A percentile compares a stretch with the other conserved stretches of the same genome.
Evolutionary conservation across 37 sponge, comb jelly and placozoan genomes (phyloP).

Genomic region (Chondrilla cf. caribensis): DNA sequence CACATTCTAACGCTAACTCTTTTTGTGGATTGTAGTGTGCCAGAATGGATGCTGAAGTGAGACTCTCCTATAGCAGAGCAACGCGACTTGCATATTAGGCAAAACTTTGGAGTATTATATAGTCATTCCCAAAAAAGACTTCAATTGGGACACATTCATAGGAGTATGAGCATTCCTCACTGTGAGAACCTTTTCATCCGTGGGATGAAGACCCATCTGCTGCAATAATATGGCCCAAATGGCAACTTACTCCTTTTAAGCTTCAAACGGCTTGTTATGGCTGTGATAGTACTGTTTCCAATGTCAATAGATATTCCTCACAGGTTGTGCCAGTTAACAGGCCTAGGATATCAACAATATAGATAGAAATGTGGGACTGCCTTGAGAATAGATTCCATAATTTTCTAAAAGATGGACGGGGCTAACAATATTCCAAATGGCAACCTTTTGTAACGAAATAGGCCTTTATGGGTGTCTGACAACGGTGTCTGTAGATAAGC

Average conservation of each 20-base stretch:
- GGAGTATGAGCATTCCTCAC: not conserved
- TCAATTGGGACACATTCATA: not conserved
- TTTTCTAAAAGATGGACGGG: conserved; percentile 54
- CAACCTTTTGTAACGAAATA: conserved; percentile 53
- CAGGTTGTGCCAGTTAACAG: conserved; percentile 11
- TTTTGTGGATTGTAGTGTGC: not conserved
- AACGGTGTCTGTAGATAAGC: conserved; percentile 43
- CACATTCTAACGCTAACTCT: not conserved
- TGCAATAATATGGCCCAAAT: no score
- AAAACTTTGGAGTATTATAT: not conserved
- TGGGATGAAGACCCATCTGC: not conserved
- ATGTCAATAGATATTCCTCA: conserved; percentile 7
- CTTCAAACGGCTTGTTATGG: not conserved
- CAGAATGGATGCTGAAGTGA: not conserved
- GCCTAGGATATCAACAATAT: conserved; percentile 67
- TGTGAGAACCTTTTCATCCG: not conserved
- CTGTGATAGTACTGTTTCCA: conserved; percentile 14
- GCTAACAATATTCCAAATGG: conserved; percentile 61
- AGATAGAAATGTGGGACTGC: conserved; percentile 39
- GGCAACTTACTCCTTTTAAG: not conserved
- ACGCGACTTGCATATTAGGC: not conserved
- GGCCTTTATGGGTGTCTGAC: conserved; percentile 51
- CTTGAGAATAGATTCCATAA: conserved; percentile 51
- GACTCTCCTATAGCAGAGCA: not conserved
- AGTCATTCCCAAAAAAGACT: not conserved